phyloP scores from a whole-genome alignment of 1,140 invertebrate genomes.

The Bombyx mori region DNA sequence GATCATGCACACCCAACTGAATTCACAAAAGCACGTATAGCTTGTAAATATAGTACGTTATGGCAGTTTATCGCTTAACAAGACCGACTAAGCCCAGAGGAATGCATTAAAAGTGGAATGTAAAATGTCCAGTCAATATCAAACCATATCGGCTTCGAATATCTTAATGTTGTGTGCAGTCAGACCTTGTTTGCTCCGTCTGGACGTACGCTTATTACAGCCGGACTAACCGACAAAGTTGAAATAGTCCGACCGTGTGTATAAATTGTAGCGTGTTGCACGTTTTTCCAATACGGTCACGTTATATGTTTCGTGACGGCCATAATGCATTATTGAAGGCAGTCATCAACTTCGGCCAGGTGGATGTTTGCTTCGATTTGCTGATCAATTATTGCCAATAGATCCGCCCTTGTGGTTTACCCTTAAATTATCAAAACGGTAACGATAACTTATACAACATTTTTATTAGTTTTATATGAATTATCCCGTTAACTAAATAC shows the following conservation, averaged over 20 bases:
- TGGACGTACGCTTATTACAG: conserved; percentile 25
- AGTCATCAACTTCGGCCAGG: conserved; percentile 20
- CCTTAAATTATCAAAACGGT: conserved; percentile 5
- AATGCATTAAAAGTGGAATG: conserved; percentile 15
- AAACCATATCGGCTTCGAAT: conserved; percentile 24
- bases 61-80: not conserved
- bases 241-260: conserved; percentile 5
- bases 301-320: conserved; percentile 28
- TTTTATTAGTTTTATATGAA: no score
- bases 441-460: not conserved
- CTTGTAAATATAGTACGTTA: not conserved
- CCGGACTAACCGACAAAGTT: conserved; percentile 16
- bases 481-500: no score
- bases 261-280: not conserved
- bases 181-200: conserved; percentile 32
- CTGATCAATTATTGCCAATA: conserved; percentile 34
- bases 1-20: no score
- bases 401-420: conserved; percentile 7
- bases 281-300: conserved; percentile 8
- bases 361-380: conserved; percentile 35
- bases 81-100: no score
- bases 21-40: not conserved
- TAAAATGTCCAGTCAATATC: conserved; percentile 32
- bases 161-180: conserved; percentile 39
- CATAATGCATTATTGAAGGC: conserved; percentile 36